phyloP scores from a whole-genome alignment of 1,140 invertebrate genomes.

The Dinoponera quadriceps region DNA sequence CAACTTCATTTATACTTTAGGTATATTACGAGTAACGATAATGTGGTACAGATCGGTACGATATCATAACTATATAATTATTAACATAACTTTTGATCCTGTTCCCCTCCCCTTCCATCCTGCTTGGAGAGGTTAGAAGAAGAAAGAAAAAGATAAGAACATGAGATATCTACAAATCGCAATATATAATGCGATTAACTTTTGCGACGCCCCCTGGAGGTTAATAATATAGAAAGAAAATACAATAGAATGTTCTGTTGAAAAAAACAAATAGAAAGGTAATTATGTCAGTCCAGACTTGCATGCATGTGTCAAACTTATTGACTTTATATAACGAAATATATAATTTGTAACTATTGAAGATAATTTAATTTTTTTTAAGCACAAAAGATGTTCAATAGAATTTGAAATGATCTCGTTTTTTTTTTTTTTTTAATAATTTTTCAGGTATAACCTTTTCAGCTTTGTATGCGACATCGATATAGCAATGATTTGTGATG shows the following conservation, averaged over 20 bases:
- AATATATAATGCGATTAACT: conserved; percentile 41
- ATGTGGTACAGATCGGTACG: conserved; percentile 55
- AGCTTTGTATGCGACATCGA: background rate
- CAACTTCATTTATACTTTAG: conserved; percentile 40
- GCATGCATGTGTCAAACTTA: background rate
- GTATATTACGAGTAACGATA: conserved; percentile 53
- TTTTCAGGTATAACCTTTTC: background rate
- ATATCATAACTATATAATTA: conserved; percentile 54
- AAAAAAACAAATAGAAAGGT: conserved; percentile 19
- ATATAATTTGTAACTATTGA: background rate
- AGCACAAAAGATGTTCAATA: background rate
- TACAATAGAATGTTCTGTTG: conserved; percentile 72
- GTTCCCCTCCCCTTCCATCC: conserved; percentile 78
- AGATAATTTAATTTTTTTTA: background rate
- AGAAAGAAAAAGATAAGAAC: conserved; percentile 66
- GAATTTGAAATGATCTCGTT: background rate
- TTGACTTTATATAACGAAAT: conserved; percentile 16
- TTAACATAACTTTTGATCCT: conserved; percentile 76
- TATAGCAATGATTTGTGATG: background rate
- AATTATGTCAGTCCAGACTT: conserved; percentile 61
- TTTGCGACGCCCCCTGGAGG: conserved; percentile 72
- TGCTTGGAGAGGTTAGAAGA: conserved; percentile 78
- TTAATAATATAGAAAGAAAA: conserved; percentile 77
- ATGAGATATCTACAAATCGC: conserved; percentile 64
- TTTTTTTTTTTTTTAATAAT: background rate